These are phyloP conservation scores for Chymomyza fuscimana DNA, from an alignment of 2,888 invertebrate genomes.

Conservation along the genomic window DNA sequence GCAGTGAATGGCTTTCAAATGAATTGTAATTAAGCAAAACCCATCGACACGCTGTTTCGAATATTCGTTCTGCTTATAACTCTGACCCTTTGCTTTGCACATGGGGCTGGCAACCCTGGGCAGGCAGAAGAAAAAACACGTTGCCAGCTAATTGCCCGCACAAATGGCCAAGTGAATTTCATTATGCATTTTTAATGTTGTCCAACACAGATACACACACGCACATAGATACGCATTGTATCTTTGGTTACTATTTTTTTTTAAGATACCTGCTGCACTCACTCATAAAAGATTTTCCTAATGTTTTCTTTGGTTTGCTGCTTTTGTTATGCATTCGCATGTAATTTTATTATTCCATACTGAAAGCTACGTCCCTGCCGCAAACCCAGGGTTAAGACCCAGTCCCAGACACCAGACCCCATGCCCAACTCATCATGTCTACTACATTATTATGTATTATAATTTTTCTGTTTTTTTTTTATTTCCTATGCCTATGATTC, in stretches of 20 bases:
- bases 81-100: background rate
- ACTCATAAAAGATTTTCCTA: conserved; percentile 31
- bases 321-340: conserved; percentile 51
- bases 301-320: conserved; percentile 40
- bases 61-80: background rate
- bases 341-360: conserved; percentile 58
- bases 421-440: conserved; percentile 43
- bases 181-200: conserved; percentile 37
- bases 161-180: conserved; percentile 64
- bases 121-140: background rate
- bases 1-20: conserved; percentile 39
- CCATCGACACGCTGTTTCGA: conserved; percentile 53
- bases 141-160: conserved; percentile 51
- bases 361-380: background rate
- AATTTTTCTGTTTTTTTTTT: background rate
- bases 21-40: conserved; percentile 50
- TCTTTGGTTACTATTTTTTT: conserved; percentile 24
- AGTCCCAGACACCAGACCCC: background rate
- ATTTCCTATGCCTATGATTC: conserved; percentile 8
- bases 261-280: conserved; percentile 36
- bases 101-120: conserved; percentile 12
- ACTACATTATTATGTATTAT: conserved; percentile 57
- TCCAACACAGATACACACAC: conserved; percentile 13
- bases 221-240: conserved; percentile 17
- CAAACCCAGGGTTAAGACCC: background rate